Evolutionary conservation across 30 jellyfish, hydroid and myxozoan genomes (phyloP), one percentile per base, ranked within the genome.

Genomic region (Hydra vulgaris): DNA sequence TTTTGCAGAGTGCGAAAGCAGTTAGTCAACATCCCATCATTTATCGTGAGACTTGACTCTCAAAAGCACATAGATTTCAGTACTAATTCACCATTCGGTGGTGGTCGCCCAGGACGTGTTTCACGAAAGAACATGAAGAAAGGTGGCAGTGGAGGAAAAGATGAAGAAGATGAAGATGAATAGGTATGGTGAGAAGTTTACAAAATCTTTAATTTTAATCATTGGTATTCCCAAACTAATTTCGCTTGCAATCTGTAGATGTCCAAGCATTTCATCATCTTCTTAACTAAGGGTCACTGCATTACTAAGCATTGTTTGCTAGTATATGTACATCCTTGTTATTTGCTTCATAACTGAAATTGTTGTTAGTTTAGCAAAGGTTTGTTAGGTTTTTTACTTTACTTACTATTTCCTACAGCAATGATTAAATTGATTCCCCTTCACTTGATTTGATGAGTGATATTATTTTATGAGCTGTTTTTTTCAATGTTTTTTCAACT

Each of bases 41-140:
- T 87, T 74, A 73, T 94, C 76, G 99, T 88, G 20, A 79, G 99
- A 23, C 76, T 87, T 82, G 99, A 94, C 73, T 94, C 99, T 0
- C 96, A 88, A 78, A 88, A 87, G 87, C 97, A 94, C 85, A 94
- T 94, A 79, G 99, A 85, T 75, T 88, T 84, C 95, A 74, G 95
- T 26, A 83, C 79, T 16, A 88, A 84, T 79, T 94, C 99, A 66
- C 96, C 99, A 72, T 92, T 83, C 74, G 96, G 96, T 72, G 95
- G 97, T 88, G 99, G 99, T 21, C 77, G 96, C 70, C 92, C 97
- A 22, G 99, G 99, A 17, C 95, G 99, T 77, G 96, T 88, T 24
- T 88, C 88, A 87, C 76, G 99, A 73, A 88, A 85, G 91, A 94
- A 94, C 69, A 18, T 72, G 78, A 85, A 84, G 85, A 88, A 87